Percentiles rank a stretch among this genome's conserved stretches.
Evolutionary conservation across 2,113 vertebrate species (phyloP).

Genomic region (Ia io): DNA sequence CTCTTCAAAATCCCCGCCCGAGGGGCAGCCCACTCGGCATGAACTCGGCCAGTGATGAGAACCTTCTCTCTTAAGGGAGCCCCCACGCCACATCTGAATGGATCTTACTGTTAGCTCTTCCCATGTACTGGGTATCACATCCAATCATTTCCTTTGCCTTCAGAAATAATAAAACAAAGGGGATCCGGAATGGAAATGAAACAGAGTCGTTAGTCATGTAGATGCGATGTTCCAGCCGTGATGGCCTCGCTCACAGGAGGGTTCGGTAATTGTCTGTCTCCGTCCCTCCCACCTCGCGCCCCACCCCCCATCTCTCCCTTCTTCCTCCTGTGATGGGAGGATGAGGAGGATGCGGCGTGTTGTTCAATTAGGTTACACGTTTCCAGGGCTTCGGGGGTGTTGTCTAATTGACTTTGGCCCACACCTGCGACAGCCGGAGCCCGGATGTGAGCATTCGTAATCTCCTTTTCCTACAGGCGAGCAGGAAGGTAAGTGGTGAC

Average conservation of each 20-base stretch:
- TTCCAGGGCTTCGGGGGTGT: constrained; percentile 5
- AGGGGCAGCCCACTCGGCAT: not conserved
- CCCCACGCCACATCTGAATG: not conserved
- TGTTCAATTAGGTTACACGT: constrained; percentile 25
- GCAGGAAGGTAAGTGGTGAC: not conserved
- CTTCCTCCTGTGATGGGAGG: not conserved
- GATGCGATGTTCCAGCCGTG: constrained; percentile 14
- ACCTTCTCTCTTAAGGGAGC: not conserved
- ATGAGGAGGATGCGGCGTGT: not conserved
- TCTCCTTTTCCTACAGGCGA: not conserved
- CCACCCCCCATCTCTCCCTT: not conserved
- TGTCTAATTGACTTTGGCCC: constrained; percentile 36
- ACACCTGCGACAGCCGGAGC: constrained; percentile 37
- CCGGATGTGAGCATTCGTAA: not conserved
- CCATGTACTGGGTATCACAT: not conserved
- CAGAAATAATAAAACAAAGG: constrained; percentile 46
- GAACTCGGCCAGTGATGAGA: not conserved
- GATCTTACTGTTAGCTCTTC: not conserved
- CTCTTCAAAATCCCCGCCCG: not conserved
- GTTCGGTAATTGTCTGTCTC: constrained; percentile 31
- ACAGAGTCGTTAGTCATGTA: constrained; percentile 62
- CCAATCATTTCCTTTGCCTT: constrained; percentile 38
- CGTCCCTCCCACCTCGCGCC: not conserved
- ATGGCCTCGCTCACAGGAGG: constrained; percentile 28
- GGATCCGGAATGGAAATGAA: constrained; percentile 31